Conservation (phyloP, 2,888 invertebrate species). For the Drosophila bunnanda region DNA sequence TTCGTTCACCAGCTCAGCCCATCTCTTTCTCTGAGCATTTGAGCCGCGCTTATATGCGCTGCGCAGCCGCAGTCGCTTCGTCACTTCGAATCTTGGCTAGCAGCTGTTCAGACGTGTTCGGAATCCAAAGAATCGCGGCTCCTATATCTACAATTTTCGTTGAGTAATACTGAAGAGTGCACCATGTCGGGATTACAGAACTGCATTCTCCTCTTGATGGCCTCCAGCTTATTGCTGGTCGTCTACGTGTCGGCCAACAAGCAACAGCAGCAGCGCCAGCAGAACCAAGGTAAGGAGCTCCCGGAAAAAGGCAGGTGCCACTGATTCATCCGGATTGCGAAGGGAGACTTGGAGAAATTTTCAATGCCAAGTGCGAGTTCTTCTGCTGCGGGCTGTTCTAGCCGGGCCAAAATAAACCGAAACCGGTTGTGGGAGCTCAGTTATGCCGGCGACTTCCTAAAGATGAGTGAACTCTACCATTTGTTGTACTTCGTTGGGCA, state of each 20-base stretch:
- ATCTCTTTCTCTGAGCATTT: slow-evolving; percentile 40
- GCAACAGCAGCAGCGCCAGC: slow-evolving; percentile 56
- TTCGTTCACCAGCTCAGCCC: slow-evolving; percentile 5
- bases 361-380: slow-evolving; percentile 34
- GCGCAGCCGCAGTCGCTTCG: slow-evolving; percentile 61
- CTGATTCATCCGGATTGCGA: slow-evolving; percentile 42
- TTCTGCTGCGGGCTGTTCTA: slow-evolving; percentile 48
- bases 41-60: slow-evolving; percentile 71
- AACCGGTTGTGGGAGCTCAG: slow-evolving; percentile 62
- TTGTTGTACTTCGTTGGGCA: slow-evolving; percentile 19
- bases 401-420: slow-evolving; percentile 55
- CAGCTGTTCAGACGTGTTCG: slow-evolving; percentile 53
- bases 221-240: slow-evolving; percentile 59
- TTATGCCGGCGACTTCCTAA: slow-evolving; percentile 16
- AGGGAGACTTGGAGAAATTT: slow-evolving; percentile 49
- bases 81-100: slow-evolving; percentile 75
- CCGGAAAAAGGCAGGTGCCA: slow-evolving; percentile 12
- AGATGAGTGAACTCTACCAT: slow-evolving; percentile 22
- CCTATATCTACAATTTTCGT: slow-evolving; percentile 15
- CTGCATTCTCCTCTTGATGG: slow-evolving; percentile 59
- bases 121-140: slow-evolving; percentile 13
- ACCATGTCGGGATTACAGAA: slow-evolving; percentile 56
- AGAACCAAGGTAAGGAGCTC: slow-evolving; percentile 74
- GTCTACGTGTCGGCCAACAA: slow-evolving; percentile 61
- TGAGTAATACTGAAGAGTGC: slow-evolving; percentile 49